Evolutionary conservation across 2,797 vertebrate species (phyloP).

Genomic region (Sebastes iracundus): DNA sequence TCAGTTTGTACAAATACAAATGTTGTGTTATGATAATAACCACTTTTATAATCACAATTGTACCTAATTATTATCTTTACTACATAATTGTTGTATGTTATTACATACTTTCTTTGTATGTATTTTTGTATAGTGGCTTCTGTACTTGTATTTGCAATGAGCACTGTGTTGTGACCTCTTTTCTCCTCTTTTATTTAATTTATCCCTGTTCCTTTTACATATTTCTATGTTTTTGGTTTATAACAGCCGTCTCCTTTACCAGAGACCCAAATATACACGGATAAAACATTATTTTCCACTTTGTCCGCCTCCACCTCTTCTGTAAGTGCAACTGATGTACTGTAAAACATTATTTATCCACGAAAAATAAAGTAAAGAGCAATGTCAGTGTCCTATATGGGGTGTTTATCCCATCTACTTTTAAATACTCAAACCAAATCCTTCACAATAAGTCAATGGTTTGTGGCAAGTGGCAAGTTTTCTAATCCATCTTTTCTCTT

Average conservation of each 20-base stretch:
- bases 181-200: not conserved
- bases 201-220: not conserved
- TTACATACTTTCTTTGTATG: not conserved
- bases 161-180: not conserved
- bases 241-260: not conserved
- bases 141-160: not conserved
- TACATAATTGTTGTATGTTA: not conserved
- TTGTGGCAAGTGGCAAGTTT: no score
- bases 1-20: not conserved
- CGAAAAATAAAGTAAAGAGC: not conserved
- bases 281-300: not conserved
- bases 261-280: not conserved
- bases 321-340: not conserved
- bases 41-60: not conserved
- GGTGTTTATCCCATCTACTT: not conserved
- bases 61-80: not conserved
- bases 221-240: not conserved
- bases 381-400: not conserved
- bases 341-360: conserved; percentile 2
- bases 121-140: not conserved
- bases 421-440: not conserved
- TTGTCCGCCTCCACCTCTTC: not conserved
- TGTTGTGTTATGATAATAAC: not conserved
- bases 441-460: not conserved
- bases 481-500: no score